Percentiles rank a stretch among this genome's conserved stretches.
These are phyloP conservation scores for Tenthredo amoena DNA, from an alignment of 2,888 invertebrate genomes.

Conservation along the genomic window DNA sequence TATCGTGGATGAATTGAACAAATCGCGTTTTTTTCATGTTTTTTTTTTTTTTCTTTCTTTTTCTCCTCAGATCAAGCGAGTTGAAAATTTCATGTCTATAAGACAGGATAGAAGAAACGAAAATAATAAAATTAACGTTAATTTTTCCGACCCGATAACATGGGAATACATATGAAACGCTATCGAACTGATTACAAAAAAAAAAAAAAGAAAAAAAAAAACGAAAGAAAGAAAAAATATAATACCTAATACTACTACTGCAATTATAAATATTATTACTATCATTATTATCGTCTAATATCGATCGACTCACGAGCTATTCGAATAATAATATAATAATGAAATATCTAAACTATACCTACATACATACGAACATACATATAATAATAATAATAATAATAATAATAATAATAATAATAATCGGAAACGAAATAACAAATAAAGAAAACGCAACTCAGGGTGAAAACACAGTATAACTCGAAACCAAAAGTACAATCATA, in stretches of 20 bases:
- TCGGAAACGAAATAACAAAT: slow-evolving; percentile 33
- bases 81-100: too few species aligned
- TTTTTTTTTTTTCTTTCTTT: too few species aligned
- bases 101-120: too few species aligned
- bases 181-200: not conserved
- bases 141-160: too few species aligned
- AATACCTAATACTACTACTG: not conserved
- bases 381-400: not conserved
- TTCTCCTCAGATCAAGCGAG: too few species aligned
- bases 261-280: not conserved
- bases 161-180: too few species aligned
- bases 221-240: too few species aligned
- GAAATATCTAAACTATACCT: not conserved
- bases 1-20: too few species aligned
- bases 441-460: slow-evolving; percentile 73
- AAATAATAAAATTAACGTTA: too few species aligned
- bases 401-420: not conserved
- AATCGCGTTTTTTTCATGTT: too few species aligned
- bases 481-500: slow-evolving; percentile 78
- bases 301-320: not conserved
- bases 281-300: not conserved
- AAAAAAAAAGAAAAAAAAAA: too few species aligned
- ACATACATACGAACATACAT: not conserved
- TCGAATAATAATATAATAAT: not conserved
- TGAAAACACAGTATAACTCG: slow-evolving; percentile 73